Evolutionary conservation across 2,888 invertebrate species (phyloP).

Genomic region (Alentia gelatinosa): DNA sequence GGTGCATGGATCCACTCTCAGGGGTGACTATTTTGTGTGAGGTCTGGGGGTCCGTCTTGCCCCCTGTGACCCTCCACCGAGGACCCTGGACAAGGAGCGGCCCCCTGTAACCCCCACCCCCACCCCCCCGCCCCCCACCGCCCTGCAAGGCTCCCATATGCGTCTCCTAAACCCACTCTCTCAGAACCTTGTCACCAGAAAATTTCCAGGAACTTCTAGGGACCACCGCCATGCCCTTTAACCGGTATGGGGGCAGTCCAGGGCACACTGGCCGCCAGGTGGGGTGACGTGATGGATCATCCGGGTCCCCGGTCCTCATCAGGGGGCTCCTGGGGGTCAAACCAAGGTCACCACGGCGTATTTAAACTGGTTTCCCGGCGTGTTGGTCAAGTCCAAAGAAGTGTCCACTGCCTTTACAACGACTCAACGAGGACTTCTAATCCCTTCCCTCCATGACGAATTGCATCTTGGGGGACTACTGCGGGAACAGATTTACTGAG

Average conservation of each 20-base stretch:
- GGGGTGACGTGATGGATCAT: background rate
- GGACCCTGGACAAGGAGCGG: background rate
- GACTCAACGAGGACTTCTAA: background rate
- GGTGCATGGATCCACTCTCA: background rate
- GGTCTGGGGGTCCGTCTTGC: background rate
- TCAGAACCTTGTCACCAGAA: background rate
- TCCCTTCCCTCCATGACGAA: background rate
- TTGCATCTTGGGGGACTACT: background rate
- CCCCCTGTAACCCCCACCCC: background rate
- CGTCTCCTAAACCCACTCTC: background rate
- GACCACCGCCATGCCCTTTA: background rate
- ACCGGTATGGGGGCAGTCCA: background rate
- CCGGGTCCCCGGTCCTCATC: background rate
- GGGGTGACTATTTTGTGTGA: background rate
- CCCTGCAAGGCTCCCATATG: background rate
- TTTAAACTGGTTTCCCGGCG: conserved; percentile 18
- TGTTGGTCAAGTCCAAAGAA: conserved; percentile 3
- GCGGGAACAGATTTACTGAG: background rate
- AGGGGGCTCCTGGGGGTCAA: background rate
- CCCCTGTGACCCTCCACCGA: background rate
- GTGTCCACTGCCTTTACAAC: background rate
- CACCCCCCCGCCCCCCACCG: background rate
- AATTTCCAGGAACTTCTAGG: background rate
- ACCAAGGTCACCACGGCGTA: conserved; percentile 2
- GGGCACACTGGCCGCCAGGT: background rate